Evolutionary conservation across 2,113 vertebrate genomes (phyloP).

Genomic region (Eurypyga helias): DNA sequence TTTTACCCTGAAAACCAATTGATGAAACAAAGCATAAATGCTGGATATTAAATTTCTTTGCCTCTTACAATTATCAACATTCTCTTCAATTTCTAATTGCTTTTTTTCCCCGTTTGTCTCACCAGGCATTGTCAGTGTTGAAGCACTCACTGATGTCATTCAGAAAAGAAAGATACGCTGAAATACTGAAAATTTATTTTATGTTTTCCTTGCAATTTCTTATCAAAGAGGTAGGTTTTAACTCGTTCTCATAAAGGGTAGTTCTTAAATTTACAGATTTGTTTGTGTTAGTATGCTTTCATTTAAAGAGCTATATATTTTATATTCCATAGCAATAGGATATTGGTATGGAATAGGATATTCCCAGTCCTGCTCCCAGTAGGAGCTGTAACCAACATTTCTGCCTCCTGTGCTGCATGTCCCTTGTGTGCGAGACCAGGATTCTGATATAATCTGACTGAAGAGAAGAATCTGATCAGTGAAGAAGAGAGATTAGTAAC

Average conservation of each 20-base stretch:
- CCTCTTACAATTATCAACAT: not conserved
- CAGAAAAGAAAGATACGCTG: not conserved
- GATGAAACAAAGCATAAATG: not conserved
- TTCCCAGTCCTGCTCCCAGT: not conserved
- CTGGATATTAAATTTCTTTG: not conserved
- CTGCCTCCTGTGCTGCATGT: not conserved
- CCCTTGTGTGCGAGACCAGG: not conserved
- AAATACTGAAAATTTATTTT: slow-evolving; percentile 66
- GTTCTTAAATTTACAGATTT: not conserved
- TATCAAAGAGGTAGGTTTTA: slow-evolving; percentile 61
- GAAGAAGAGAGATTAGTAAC: not conserved
- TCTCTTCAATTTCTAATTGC: not conserved
- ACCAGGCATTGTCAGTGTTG: slow-evolving; percentile 59
- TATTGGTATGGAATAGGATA: too few relatives aligned
- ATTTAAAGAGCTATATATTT: not conserved
- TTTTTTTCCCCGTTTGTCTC: not conserved
- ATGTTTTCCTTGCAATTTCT: slow-evolving; percentile 71
- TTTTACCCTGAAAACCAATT: not conserved
- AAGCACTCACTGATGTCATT: slow-evolving; percentile 61
- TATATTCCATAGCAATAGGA: not conserved
- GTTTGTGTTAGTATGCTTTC: not conserved
- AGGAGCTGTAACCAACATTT: not conserved
- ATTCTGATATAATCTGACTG: not conserved
- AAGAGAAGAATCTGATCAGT: not conserved
- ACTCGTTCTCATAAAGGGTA: not conserved